Conservation (phyloP, 92 coral and sea anemone species). For the Bergia puertoricense region DNA sequence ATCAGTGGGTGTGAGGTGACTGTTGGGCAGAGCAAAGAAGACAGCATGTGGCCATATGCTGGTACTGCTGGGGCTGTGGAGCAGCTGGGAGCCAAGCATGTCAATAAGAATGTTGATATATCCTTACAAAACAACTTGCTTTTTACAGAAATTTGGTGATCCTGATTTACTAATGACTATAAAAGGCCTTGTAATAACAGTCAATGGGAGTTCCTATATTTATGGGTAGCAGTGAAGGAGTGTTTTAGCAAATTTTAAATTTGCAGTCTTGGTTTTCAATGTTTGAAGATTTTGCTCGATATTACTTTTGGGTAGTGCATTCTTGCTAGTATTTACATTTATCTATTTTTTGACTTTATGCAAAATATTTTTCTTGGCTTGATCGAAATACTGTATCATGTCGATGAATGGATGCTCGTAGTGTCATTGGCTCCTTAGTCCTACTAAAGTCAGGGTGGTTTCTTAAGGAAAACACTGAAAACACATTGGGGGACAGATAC, state of each 20-base stretch:
- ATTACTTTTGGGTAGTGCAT: neutral
- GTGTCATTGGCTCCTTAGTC: too few relatives aligned
- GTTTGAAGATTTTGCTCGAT: too few relatives aligned
- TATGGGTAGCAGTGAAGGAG: neutral
- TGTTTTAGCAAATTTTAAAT: neutral
- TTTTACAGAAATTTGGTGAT: neutral
- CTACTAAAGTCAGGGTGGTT: too few relatives aligned
- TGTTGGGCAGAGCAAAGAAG: constrained; percentile 81
- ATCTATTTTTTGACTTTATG: too few relatives aligned
- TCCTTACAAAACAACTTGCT: constrained; percentile 55
- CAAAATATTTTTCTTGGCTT: too few relatives aligned
- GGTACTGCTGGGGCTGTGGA: constrained; percentile 80
- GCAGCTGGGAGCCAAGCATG: constrained; percentile 77
- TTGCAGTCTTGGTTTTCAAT: neutral
- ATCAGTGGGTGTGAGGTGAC: constrained; percentile 77
- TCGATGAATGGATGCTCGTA: too few relatives aligned
- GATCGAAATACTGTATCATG: too few relatives aligned
- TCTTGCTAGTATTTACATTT: neutral
- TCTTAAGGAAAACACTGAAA: too few relatives aligned
- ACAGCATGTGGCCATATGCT: constrained; percentile 80
- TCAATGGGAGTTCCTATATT: too few relatives aligned
- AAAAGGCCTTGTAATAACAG: neutral
- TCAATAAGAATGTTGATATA: constrained; percentile 80
- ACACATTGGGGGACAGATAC: too few relatives aligned
- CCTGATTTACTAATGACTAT: neutral